Base-by-base conservation (phyloP, 2,113 vertebrate genomes). In the Tringa solitaria region DNA sequence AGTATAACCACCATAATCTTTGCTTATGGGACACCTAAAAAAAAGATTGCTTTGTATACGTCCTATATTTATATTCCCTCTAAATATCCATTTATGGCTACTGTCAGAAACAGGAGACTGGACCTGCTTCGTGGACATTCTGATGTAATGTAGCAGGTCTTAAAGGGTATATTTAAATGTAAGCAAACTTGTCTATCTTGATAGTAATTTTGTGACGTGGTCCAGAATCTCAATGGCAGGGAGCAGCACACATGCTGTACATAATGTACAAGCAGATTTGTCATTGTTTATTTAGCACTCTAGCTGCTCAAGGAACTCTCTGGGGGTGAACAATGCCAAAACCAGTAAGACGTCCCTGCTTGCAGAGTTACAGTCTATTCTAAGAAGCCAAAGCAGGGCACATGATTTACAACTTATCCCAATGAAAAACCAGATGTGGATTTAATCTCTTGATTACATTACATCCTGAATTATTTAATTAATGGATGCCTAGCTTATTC, bases 361-460 rank as follows among this genome's bases (percentile, higher is more conserved):
- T 79, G 80, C 83, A 89, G 85, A 84, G 57, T 81, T 92, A 43
- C 43, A 87, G 90, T 63, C 83, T 95, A 63, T 90, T 94, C 82
- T 84, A 67, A 92, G 83, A 63, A 95, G 90, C 86, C 28, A 78
- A 81, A 93, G 81, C 82, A 92, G 94, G 95, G 96, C 73, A 92
- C 84, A 89, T 93, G 94, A 95, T 96, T 96, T 95, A 95, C 88
- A 94, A 45, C n/a, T 94, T 92, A 89, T 68, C 75, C 96, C 88
- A 90, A 20, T 95, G 90, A 93, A 95, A 94, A 96, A 84, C 14
- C 95, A 97, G 96, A 96, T 96, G 95, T 96, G 92, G 92, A 89
- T 95, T 87, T 97, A 96, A 96, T 97, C 95, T 96, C 86, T 93
- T 97, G 96, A 97, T 97, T 96, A 97, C 96, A 96, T 97, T 95